Evolutionary conservation across 92 coral and sea anemone species (phyloP), one percentile per base, ranked within the genome.

Genomic region (Phenganax stokvisi): DNA sequence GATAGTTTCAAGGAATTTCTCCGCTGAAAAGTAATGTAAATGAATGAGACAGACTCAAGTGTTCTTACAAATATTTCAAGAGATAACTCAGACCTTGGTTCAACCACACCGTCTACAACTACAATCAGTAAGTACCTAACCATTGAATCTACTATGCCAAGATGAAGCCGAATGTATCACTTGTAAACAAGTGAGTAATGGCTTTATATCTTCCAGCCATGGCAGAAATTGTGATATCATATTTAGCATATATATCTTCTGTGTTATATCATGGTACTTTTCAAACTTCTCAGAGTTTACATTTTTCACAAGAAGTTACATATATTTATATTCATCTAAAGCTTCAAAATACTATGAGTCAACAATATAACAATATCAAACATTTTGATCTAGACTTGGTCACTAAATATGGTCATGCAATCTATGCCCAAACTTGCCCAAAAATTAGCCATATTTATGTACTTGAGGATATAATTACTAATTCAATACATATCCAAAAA

Each of bases 1-100:
- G 52, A 90, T 86, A 60, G 97, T 83, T 74, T 96, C 91, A 69
- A 96, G 89, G 57, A 81, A 87, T 85, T 86, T 90, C 80, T 96
- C 98, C 76, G 98, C 98, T 94, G 37, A 13, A 77, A 31, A 15
- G 13, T 44, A 15, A 68, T 44, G 16, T 20, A 62, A 47, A 0
- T 5, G 3, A 58, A 62, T 77, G 25, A 11, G 16, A 56, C 16
- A 1, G 11, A 9, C 8, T 69, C 25, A 0, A 0, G 65, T 12
- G 25, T 0, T 7, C 65, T 12, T 59, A 1, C 3, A 1, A 59
- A 59, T 0, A 59, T 13, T 13, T 59, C 65, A 20, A 20, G 25
- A 20, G 25, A 20, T 20, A 20, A 59, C n/a, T 25, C 47, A 37
- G 47, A 37, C 47, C 47, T 17, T 61, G 67, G n/a, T 28, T 15